phyloP scores from a whole-genome alignment of 2,888 invertebrate genomes.

The Branchipolynoe longqiensis region DNA sequence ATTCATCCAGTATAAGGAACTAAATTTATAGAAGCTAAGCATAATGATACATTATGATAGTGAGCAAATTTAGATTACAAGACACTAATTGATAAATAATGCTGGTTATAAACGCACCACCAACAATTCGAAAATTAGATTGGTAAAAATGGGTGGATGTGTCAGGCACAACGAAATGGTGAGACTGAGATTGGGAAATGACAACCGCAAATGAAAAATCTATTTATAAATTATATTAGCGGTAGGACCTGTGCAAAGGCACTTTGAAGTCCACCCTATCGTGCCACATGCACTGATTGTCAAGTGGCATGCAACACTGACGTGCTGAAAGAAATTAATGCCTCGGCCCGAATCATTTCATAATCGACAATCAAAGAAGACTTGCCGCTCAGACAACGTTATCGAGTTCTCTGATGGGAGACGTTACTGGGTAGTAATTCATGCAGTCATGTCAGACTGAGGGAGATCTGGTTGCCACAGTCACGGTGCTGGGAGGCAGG shows the following conservation, averaged over 20 bases:
- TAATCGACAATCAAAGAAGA: conserved; percentile 51
- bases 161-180: no score
- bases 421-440: conserved; percentile 8
- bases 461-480: neutral
- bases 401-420: conserved; percentile 7
- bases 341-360: conserved; percentile 24
- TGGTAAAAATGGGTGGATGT: no score
- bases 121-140: no score
- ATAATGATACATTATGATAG: no score
- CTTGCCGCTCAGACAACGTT: neutral
- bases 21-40: no score
- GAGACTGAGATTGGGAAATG: no score
- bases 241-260: neutral
- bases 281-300: neutral
- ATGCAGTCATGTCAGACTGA: conserved; percentile 11
- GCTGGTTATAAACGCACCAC: no score
- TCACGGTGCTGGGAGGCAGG: neutral
- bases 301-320: conserved; percentile 18
- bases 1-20: no score
- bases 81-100: no score
- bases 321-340: conserved; percentile 52
- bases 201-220: no score
- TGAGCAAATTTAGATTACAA: no score
- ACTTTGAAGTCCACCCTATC: conserved; percentile 20
- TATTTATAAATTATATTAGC: conserved; percentile 30